Evolutionary conservation across 2,113 vertebrate species (phyloP).

Genomic region (Gymnarchus niloticus): DNA sequence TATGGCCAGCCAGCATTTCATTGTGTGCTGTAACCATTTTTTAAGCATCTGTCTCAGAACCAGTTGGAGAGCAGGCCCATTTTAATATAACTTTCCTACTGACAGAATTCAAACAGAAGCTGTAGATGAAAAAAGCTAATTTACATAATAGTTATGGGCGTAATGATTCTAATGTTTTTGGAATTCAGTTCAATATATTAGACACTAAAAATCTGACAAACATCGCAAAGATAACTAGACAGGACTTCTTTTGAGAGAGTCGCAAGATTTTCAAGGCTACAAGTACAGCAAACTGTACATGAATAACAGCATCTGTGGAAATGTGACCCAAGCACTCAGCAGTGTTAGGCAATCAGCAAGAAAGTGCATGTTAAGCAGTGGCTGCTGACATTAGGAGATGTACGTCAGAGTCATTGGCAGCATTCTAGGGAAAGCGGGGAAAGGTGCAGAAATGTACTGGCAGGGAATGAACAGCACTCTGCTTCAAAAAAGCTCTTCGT

Average conservation of each 20-base stretch:
- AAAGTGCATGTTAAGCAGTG: background rate
- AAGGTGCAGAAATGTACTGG: conserved; percentile 4
- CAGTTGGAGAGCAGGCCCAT: background rate
- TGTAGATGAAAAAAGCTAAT: background rate
- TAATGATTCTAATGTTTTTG: background rate
- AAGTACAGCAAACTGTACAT: background rate
- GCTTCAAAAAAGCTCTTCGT: background rate
- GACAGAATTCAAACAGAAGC: background rate
- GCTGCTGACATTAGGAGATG: background rate
- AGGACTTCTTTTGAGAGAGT: background rate
- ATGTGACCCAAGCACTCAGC: background rate
- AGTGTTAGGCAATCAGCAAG: background rate
- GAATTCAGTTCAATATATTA: background rate
- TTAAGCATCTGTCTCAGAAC: background rate
- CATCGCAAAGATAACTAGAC: background rate
- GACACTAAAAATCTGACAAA: background rate
- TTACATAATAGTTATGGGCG: background rate
- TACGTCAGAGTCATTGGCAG: background rate
- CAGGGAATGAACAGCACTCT: background rate
- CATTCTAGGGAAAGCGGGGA: too few relatives aligned
- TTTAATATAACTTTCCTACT: background rate
- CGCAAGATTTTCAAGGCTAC: background rate
- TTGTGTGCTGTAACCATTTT: background rate
- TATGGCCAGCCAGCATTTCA: background rate
- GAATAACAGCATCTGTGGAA: background rate